These are phyloP conservation scores for Lasioglossum marginatum DNA, from an alignment of 2,888 invertebrate species.

Conservation along the genomic window DNA sequence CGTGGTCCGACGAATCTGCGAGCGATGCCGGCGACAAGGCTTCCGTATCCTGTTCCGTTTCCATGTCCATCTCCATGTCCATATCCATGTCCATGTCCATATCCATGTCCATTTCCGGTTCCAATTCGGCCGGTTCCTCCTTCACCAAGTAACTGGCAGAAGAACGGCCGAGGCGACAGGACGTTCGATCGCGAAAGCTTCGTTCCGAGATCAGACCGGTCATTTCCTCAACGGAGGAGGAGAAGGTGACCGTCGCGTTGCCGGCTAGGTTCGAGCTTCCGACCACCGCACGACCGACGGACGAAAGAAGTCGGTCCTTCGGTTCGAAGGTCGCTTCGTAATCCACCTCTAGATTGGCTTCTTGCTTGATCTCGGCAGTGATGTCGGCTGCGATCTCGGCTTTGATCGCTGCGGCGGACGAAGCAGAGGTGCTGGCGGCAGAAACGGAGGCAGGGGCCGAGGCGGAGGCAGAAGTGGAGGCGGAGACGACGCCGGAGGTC, in stretches of 20 bases:
- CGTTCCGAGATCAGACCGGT: slow-evolving; percentile 62
- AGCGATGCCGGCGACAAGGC: not conserved
- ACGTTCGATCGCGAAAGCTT: slow-evolving; percentile 69
- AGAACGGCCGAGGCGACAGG: slow-evolving; percentile 60
- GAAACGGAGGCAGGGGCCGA: not conserved
- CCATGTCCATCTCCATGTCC: slow-evolving; percentile 22
- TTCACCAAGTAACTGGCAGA: slow-evolving; percentile 79
- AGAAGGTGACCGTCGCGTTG: slow-evolving; percentile 11
- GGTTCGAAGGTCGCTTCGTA: slow-evolving; percentile 64
- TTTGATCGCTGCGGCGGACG: not conserved
- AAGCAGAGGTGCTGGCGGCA: not conserved
- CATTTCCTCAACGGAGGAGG: slow-evolving; percentile 57
- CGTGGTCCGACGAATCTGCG: not conserved
- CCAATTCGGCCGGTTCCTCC: slow-evolving; percentile 84
- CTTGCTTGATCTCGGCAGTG: slow-evolving; percentile 72
- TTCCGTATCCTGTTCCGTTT: slow-evolving; percentile 8
- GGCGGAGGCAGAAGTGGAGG: not conserved
- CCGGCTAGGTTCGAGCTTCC: not conserved
- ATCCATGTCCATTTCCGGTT: slow-evolving; percentile 36
- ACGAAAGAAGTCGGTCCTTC: slow-evolving; percentile 57
- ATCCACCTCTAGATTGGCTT: slow-evolving; percentile 71
- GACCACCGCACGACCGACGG: slow-evolving; percentile 28
- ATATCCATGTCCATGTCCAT: slow-evolving; percentile 1
- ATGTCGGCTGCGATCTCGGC: not conserved
- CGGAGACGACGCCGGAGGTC: not conserved